These are phyloP conservation scores for Tryphoninae sp. DNA, from an alignment of 2,888 invertebrate species.

Conservation along the genomic window DNA sequence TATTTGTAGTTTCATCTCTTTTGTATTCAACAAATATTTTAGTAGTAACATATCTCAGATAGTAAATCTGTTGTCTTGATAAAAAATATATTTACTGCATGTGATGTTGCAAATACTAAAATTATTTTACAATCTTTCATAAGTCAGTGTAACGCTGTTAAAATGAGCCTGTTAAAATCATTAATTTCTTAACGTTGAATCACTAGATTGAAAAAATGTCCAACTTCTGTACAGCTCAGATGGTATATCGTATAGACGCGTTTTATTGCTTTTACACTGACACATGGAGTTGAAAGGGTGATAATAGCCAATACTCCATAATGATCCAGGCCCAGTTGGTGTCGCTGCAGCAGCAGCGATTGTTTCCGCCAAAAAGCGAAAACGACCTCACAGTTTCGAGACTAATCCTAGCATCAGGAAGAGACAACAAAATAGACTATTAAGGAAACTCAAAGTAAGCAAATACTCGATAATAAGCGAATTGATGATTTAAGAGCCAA, in stretches of 20 bases:
- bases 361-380: slow-evolving; percentile 96
- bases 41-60: no score
- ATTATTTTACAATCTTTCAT: slow-evolving; percentile 15
- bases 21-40: background rate
- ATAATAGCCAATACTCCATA: slow-evolving; percentile 48
- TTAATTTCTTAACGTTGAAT: background rate
- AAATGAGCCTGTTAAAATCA: background rate
- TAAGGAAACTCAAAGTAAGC: slow-evolving; percentile 91
- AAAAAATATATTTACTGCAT: no score
- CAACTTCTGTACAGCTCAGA: background rate
- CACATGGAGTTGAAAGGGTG: slow-evolving; percentile 24
- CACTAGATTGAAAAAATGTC: background rate
- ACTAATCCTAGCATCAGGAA: slow-evolving; percentile 98
- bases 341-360: slow-evolving; percentile 98
- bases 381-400: slow-evolving; percentile 97
- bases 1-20: slow-evolving; percentile 28
- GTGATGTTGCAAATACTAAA: background rate
- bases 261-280: slow-evolving; percentile 43
- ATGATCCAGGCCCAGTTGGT: slow-evolving; percentile 91
- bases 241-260: no score
- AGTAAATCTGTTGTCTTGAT: no score
- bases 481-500: no score
- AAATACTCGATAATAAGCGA: no score
- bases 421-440: slow-evolving; percentile 95
- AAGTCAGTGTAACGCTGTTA: slow-evolving; percentile 28